Base-by-base conservation (phyloP, 2,888 invertebrate genomes). In the Sarcophaga subvicina region DNA sequence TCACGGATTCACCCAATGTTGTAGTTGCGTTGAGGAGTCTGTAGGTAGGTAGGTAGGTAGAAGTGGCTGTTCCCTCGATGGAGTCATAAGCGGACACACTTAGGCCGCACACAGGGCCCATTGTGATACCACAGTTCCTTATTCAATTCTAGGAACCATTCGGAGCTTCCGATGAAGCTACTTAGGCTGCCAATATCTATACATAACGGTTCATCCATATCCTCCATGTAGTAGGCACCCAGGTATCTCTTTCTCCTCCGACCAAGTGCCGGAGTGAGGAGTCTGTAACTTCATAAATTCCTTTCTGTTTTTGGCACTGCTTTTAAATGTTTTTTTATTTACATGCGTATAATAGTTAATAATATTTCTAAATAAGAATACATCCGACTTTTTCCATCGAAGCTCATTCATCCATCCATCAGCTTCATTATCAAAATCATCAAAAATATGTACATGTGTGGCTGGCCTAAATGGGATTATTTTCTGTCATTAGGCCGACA, bases 401-500 rank as follows among this genome's bases (percentile, higher is more conserved):
- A 75, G 54, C n/a, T 20, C 63, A 63, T 73, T 20, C 49, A 63
- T 73, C 63, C 63, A 73, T 63, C 63, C 63, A 63, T 73, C 63
- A 47, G 17, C 62, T 17, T 76, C 54, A 27, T 27, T 54, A 27
- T 12, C 25, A 75, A 10, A 59, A 59, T 49, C 63, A 63, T 47
- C 62, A 20, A 20, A 25, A 63, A 49, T 22, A 22, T 22, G 22
- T 22, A 14, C 27, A 54, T 66, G 10, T 25, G 17, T 49, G 14
- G 8, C 17, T 4, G 11, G 14, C 54, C 49, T 71, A 27, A 37
- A 37, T 54, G 49, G 27, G 5, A 76, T 76, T 66, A 54, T 54
- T 76, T 66, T 25, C 0, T 27, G 54, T 20, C 66, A 76, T 76
- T 76, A 54, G 20, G 6, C 5, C 10, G 49, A 10, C 45, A 49